These are phyloP conservation scores for Pasiphila rectangulata DNA, from an alignment of 2,888 invertebrate genomes.

Conservation along the genomic window DNA sequence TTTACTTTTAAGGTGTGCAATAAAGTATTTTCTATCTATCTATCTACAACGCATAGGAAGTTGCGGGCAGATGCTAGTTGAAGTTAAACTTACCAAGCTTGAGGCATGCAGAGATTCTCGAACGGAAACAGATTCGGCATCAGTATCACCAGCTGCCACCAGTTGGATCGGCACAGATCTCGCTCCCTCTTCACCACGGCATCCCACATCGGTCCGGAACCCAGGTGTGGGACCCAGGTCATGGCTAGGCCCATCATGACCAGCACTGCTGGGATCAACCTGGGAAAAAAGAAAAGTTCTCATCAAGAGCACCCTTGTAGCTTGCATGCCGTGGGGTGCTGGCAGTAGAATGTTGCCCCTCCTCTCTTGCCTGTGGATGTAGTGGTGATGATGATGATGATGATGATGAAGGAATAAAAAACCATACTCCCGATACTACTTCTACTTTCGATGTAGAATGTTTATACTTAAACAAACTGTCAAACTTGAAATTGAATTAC, in stretches of 20 bases:
- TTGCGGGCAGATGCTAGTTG: neutral
- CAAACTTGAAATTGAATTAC: too few relatives aligned
- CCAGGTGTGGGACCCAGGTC: slow-evolving; percentile 74
- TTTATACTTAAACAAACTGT: too few relatives aligned
- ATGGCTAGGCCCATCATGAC: slow-evolving; percentile 73
- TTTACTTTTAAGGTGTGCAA: too few relatives aligned
- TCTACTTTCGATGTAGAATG: too few relatives aligned
- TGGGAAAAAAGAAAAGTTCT: slow-evolving; percentile 33
- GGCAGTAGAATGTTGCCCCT: too few relatives aligned
- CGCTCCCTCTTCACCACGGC: slow-evolving; percentile 69
- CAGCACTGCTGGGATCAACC: slow-evolving; percentile 69
- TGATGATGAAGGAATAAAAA: too few relatives aligned
- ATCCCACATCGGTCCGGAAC: slow-evolving; percentile 76
- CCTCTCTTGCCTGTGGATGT: too few relatives aligned
- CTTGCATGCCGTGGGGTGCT: too few relatives aligned
- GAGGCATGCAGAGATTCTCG: slow-evolving; percentile 67
- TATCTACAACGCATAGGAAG: neutral
- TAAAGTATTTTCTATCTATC: neutral
- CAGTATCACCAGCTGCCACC: slow-evolving; percentile 74
- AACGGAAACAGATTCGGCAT: slow-evolving; percentile 73
- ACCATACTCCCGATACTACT: too few relatives aligned
- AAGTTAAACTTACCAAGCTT: slow-evolving; percentile 64
- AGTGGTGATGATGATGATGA: too few relatives aligned
- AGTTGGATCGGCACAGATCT: slow-evolving; percentile 66
- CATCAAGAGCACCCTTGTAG: too few relatives aligned